Percentiles rank a stretch among this genome's conserved stretches.
Conservation (phyloP, 2,797 vertebrate species). For the Cyprinodon diabolis region DNA sequence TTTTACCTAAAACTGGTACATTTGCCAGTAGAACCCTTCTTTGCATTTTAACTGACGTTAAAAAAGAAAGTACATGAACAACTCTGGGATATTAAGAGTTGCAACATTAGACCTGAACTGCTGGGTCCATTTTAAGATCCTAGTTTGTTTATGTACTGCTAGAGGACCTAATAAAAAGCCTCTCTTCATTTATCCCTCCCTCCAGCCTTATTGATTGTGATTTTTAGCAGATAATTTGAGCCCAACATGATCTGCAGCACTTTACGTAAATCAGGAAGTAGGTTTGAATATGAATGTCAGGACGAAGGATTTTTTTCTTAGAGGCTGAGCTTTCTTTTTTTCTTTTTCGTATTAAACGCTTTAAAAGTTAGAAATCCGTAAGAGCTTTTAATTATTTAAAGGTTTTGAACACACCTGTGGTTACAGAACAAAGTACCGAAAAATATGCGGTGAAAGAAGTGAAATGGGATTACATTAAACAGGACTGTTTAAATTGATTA, state of each 20-base stretch:
- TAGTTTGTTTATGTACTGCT: constrained; percentile 1
- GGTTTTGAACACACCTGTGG: not conserved
- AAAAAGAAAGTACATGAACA: not conserved
- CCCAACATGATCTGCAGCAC: not conserved
- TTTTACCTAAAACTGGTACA: not conserved
- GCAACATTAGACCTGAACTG: constrained; percentile 44
- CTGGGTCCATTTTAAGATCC: constrained; percentile 44
- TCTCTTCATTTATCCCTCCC: not conserved
- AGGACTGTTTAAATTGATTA: too few species aligned
- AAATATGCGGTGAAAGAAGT: not conserved
- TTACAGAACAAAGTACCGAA: too few species aligned
- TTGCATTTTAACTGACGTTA: not conserved
- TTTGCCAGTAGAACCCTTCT: not conserved
- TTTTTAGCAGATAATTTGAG: not conserved
- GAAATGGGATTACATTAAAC: not conserved
- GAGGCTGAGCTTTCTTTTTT: not conserved
- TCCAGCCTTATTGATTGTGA: not conserved
- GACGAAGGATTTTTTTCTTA: not conserved
- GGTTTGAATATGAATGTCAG: not conserved
- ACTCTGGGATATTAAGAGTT: constrained; percentile 6
- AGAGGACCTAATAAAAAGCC: not conserved
- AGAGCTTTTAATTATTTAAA: not conserved
- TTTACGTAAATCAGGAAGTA: not conserved
- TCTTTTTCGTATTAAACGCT: not conserved
- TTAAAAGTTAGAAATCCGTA: not conserved